These are phyloP conservation scores for Sebastes diploproa DNA, from an alignment of 2,797 vertebrate species.

Conservation along the genomic window DNA sequence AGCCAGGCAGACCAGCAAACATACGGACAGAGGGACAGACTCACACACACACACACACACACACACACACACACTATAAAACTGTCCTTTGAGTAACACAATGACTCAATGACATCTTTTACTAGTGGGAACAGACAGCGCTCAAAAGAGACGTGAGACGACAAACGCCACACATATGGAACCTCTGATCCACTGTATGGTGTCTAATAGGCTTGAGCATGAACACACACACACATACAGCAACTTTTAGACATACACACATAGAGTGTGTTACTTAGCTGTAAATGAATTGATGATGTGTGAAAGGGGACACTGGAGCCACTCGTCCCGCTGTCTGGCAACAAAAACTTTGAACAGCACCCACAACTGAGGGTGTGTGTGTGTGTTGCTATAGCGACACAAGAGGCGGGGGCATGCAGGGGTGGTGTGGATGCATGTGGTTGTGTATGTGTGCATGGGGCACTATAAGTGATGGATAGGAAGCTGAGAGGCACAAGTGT, in stretches of 20 bases:
- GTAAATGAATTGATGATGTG: conserved; percentile 48
- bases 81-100: conserved; percentile 51
- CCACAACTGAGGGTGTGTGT: conserved; percentile 58
- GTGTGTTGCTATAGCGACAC: conserved; percentile 26
- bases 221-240: not conserved
- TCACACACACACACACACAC: not conserved
- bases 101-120: conserved; percentile 61
- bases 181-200: conserved; percentile 27
- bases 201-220: conserved; percentile 5
- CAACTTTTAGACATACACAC: not conserved
- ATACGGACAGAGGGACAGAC: conserved; percentile 1
- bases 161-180: conserved; percentile 48
- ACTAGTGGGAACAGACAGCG: conserved; percentile 39
- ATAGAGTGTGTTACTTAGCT: not conserved
- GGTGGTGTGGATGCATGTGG: not conserved
- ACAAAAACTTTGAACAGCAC: conserved; percentile 49
- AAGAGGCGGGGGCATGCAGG: conserved; percentile 11
- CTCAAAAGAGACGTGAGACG: conserved; percentile 48
- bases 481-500: conserved; percentile 16
- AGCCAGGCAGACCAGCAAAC: conserved; percentile 4
- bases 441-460: not conserved
- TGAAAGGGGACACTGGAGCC: conserved; percentile 60
- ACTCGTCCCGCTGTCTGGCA: conserved; percentile 53
- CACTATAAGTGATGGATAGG: conserved; percentile 50
- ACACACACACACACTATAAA: conserved; percentile 25